Evolutionary conservation across 2,888 invertebrate species (phyloP), one percentile per base, ranked within the genome.

Genomic region (Epiblema foenella): DNA sequence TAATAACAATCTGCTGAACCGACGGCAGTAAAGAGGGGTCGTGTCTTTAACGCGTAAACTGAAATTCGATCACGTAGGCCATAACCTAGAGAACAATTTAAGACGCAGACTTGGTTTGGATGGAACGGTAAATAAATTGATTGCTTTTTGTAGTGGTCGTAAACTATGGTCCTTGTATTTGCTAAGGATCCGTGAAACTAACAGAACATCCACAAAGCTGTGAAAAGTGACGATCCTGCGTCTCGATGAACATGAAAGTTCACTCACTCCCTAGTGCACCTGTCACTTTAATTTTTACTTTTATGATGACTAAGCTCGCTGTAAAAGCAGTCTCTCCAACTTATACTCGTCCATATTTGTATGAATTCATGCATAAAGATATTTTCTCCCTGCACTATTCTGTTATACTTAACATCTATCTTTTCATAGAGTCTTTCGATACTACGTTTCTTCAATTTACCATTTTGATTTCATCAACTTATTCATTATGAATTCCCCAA

Each of bases 11-110:
- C 75, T 77, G 81, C 79, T 79, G 80, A 79, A 77, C 77, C 75
- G 75, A 73, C 78, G 78, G 77, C 74, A 77, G 78, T 79, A 80
- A 78, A 77, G 75, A 73, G 74, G 73, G 71, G 75, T 75, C 68
- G 75, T 77, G 74, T 77, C 74, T 75, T 68, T 68, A 72, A 72
- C 72, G 78, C 76, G 77, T 77, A 79, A 76, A 77, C 75, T 76
- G 77, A 75, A 82, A 81, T 81, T 83, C 76, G 77, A 78, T 84
- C 85, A 86, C 85, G 86, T 85, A 82, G 78, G 73, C 81, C 78
- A 75, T 83, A 83, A 84, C 79, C 77, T 79, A 74, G 77, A 77
- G 76, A 77, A 75, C 77, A 77, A 77, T 78, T 79, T 77, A 76
- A 76, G 75, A 75, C 78, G 65, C 49, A 72, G 58, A 75, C 73